phyloP scores from a whole-genome alignment of 2,113 vertebrate species.

The Mirounga angustirostris region DNA sequence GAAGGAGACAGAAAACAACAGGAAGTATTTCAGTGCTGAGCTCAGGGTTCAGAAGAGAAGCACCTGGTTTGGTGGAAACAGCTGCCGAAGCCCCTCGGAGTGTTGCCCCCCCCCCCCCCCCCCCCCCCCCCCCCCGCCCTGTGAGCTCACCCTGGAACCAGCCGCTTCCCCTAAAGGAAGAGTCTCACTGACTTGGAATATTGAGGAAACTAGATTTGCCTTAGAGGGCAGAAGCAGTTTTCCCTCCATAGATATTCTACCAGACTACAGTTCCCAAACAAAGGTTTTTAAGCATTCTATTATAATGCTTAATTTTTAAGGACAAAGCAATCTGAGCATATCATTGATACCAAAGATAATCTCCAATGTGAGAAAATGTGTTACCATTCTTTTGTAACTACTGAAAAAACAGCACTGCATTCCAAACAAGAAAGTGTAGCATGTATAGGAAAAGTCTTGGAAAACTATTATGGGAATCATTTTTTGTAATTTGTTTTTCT shows the following conservation, averaged over 20 bases:
- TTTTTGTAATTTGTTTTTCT: constrained; percentile 63
- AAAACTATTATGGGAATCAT: constrained; percentile 76
- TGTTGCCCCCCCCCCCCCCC: neutral
- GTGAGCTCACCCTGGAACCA: neutral
- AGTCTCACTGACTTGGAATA: neutral
- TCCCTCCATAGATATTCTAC: neutral
- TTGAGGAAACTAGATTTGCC: neutral
- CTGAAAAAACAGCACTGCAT: neutral
- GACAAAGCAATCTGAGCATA: neutral
- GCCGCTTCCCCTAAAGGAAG: neutral
- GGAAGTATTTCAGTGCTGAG: neutral
- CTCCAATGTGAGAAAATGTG: constrained; percentile 23
- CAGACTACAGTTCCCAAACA: neutral
- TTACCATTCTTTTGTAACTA: neutral
- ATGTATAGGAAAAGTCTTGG: constrained; percentile 63
- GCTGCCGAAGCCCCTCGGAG: neutral
- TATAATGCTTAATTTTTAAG: constrained; percentile 2
- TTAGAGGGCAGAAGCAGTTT: neutral
- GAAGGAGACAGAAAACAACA: neutral
- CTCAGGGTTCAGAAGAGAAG: neutral
- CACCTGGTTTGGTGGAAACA: neutral
- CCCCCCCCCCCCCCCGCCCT: no score
- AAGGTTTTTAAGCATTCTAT: constrained; percentile 4
- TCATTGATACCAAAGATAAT: constrained; percentile 2
- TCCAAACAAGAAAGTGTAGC: neutral